Conservation (phyloP, 2,888 invertebrate species). For the Latrodectus hesperus region DNA sequence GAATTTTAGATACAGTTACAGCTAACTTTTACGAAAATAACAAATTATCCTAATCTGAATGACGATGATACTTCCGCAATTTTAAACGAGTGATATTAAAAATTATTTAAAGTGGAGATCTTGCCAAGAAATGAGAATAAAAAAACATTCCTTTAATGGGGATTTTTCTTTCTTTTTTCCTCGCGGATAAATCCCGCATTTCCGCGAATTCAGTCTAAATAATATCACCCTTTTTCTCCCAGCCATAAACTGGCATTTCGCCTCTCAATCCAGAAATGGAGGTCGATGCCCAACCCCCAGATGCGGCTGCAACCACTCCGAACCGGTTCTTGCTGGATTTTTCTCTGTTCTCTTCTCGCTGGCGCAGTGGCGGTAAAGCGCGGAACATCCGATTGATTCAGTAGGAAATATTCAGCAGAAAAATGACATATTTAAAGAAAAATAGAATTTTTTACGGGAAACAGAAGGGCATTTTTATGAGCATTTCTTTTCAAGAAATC, state of each 20-base stretch:
- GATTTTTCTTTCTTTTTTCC: no score
- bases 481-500: no score
- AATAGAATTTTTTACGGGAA: no score
- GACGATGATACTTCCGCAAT: neutral
- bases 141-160: no score
- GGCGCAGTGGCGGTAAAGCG: conserved; percentile 11
- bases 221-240: neutral
- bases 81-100: no score
- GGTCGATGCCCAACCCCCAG: conserved; percentile 33
- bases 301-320: conserved; percentile 19
- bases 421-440: neutral
- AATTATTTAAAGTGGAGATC: no score
- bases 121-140: no score
- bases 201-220: neutral
- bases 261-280: conserved; percentile 29
- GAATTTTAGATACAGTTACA: no score
- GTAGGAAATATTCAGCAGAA: neutral
- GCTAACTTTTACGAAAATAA: neutral
- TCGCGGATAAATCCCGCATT: neutral
- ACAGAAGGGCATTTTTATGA: no score
- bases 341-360: neutral
- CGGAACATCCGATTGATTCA: neutral
- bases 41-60: neutral
- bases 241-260: conserved; percentile 30
- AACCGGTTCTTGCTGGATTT: conserved; percentile 48